These are phyloP conservation scores for Sus scrofa DNA, from an alignment of 2,113 vertebrate species.

Conservation along the genomic window DNA sequence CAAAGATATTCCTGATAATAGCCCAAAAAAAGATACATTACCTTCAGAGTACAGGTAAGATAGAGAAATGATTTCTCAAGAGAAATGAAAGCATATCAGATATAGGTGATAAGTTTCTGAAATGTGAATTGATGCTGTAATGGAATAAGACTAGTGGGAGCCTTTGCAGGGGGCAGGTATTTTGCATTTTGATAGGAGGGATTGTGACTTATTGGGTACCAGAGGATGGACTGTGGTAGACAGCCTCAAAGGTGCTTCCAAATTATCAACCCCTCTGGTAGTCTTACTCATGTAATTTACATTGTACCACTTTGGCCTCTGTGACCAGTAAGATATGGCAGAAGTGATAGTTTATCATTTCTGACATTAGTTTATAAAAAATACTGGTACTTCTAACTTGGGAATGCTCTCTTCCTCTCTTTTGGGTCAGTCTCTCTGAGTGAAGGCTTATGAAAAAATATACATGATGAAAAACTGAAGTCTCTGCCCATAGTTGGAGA, in stretches of 20 bases:
- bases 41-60: conserved; percentile 35
- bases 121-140: conserved; percentile 10
- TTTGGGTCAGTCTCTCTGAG: not conserved
- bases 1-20: not conserved
- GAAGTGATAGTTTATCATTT: conserved; percentile 13
- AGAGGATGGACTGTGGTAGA: not conserved
- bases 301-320: not conserved
- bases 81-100: not conserved
- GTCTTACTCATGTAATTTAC: not conserved
- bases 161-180: not conserved
- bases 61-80: conserved; percentile 13
- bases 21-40: not conserved
- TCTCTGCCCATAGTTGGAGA: not conserved
- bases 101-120: not conserved
- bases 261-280: not conserved
- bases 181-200: not conserved
- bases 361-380: conserved; percentile 2
- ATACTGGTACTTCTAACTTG: not conserved
- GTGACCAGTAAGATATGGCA: not conserved
- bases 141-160: not conserved
- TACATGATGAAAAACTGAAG: not conserved
- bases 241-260: not conserved
- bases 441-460: not conserved
- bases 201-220: not conserved
- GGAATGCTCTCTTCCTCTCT: not conserved